Percentiles rank a stretch among this genome's conserved stretches.
phyloP scores from a whole-genome alignment of 2,797 vertebrate species.

The Vireo griseus region DNA sequence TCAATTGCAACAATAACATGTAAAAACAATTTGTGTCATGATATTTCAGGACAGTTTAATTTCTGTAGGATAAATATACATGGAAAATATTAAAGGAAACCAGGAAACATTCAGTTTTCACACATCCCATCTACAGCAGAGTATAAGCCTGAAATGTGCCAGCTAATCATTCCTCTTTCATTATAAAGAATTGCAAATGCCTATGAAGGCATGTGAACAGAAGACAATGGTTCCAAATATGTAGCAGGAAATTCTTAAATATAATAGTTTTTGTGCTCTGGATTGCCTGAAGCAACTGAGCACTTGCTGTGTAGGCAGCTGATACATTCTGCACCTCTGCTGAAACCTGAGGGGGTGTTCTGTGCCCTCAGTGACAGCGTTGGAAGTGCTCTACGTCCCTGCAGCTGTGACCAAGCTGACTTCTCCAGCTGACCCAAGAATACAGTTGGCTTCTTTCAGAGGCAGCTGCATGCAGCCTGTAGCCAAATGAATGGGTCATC shows the following conservation, averaged over 20 bases:
- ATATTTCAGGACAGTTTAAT: not conserved
- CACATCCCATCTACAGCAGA: not conserved
- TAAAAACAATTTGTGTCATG: not conserved
- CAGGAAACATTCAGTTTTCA: not conserved
- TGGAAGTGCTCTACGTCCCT: not conserved
- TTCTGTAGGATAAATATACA: not conserved
- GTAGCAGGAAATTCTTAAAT: not conserved
- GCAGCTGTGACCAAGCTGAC: not conserved
- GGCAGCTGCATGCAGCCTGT: constrained; percentile 39
- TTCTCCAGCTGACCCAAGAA: constrained; percentile 42
- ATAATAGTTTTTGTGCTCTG: not conserved
- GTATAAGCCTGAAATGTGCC: not conserved
- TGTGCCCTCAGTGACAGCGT: rapidly evolving
- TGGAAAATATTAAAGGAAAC: not conserved
- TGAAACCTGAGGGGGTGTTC: not conserved
- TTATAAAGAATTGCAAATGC: not conserved
- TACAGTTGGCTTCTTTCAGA: constrained; percentile 53
- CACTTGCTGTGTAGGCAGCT: not conserved
- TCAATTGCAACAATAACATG: not conserved
- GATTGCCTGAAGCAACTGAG: not conserved
- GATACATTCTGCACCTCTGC: not conserved
- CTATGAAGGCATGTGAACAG: not conserved
- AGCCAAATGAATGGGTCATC: constrained; percentile 47
- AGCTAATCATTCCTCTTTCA: not conserved
- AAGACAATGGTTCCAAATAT: not conserved